phyloP scores from a whole-genome alignment of 1,140 invertebrate species.

The Ceratoteleas bidentatus region DNA sequence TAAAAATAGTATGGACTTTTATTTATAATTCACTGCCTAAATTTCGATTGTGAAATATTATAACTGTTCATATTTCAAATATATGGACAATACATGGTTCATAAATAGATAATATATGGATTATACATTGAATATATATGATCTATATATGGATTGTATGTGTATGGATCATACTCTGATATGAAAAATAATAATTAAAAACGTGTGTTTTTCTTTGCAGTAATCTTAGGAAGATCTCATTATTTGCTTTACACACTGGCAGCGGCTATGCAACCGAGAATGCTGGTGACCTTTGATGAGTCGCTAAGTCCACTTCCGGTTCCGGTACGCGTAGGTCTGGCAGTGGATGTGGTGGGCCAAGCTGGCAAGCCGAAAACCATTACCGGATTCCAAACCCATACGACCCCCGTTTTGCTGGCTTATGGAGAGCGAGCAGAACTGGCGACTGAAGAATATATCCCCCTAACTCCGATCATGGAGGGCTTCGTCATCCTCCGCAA shows the following conservation, averaged over 20 bases:
- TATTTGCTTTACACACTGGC: conserved; percentile 98
- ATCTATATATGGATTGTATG: too few relatives aligned
- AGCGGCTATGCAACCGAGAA: conserved; percentile 98
- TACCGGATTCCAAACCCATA: too few relatives aligned
- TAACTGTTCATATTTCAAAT: background rate
- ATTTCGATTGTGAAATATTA: background rate
- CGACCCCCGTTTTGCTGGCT: too few relatives aligned
- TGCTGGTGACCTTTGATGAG: conserved; percentile 99
- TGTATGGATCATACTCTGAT: too few relatives aligned
- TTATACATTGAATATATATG: too few relatives aligned
- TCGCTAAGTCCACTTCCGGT: conserved; percentile 96
- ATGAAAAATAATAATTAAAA: too few relatives aligned
- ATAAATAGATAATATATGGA: too few relatives aligned
- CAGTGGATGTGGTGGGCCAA: conserved; percentile 99
- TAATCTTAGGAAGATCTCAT: conserved; percentile 97
- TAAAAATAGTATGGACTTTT: conserved; percentile 91
- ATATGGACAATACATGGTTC: too few relatives aligned
- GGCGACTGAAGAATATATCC: conserved; percentile 98
- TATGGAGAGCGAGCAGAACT: too few relatives aligned
- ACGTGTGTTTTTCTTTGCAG: conserved; percentile 85
- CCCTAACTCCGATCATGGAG: conserved; percentile 98
- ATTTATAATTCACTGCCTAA: background rate
- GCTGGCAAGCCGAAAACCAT: too few relatives aligned
- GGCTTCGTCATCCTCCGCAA: conserved; percentile 99
- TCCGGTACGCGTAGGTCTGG: conserved; percentile 98